phyloP scores from a whole-genome alignment of 2,888 invertebrate genomes.

The Cryptosula pallasiana region DNA sequence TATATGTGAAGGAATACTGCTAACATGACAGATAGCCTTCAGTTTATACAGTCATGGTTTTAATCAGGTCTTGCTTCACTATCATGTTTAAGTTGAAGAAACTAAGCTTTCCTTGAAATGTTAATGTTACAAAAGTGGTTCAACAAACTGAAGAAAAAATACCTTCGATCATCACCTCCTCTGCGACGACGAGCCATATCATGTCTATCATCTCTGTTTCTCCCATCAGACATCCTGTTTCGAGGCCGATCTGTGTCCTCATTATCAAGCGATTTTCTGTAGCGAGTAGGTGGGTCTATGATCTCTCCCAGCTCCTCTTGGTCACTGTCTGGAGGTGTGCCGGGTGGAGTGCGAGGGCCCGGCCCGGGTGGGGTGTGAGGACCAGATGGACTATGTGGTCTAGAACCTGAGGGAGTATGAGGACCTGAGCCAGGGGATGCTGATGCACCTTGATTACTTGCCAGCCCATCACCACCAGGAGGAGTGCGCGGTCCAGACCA shows the following conservation, averaged over 20 bases:
- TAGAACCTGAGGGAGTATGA: not conserved
- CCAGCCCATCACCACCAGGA: not conserved
- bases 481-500: not conserved
- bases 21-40: no score
- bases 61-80: no score
- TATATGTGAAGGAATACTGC: no score
- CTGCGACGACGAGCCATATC: not conserved
- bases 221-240: no score
- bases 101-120: no score
- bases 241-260: not conserved
- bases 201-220: not conserved
- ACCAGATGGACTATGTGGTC: not conserved
- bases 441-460: no score
- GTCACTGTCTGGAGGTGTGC: conserved; percentile 15
- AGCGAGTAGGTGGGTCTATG: not conserved
- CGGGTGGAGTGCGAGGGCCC: conserved; percentile 9
- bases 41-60: no score
- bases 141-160: no score
- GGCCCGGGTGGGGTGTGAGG: conserved; percentile 12
- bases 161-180: not conserved
- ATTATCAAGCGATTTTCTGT: not conserved
- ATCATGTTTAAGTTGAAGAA: no score
- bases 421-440: not conserved
- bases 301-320: not conserved
- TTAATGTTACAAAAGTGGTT: no score